Base-by-base conservation (phyloP, 2,113 vertebrate genomes). In the Lophotis ruficrista region DNA sequence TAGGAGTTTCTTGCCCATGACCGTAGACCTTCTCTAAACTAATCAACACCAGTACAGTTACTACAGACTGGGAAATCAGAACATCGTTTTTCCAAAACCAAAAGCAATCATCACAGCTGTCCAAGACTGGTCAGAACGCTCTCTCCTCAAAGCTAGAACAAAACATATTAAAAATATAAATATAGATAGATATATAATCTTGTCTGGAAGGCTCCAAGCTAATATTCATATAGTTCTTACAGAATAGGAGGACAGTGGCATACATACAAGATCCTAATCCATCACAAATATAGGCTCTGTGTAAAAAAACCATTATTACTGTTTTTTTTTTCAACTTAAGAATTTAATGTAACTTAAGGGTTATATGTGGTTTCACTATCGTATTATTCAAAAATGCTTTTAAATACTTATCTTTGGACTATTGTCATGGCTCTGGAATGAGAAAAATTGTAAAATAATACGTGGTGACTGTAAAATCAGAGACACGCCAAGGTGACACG, bases 301-400 rank as follows among this genome's bases (percentile, higher is more conserved):
- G 45, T 54, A 84, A 87, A 75, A 93, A 72, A 37, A 0, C 5
- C 5, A 5, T 11, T 2, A 19, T 91, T 71, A 35, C 23, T 33
- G 16, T n/a, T 15, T 11, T 80, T 47, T 81, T 37, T 54, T 92
- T 65, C 71, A 94, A 64, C 16, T 83, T 58, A 43, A 77, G 58
- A 17, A 27, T 73, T 88, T 53, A 85, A 76, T 20, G 27, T 64
- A 89, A 50, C 15, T 87, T 73, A 31, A 61, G 51, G 65, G 45
- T 93, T 91, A 69, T 24, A 21, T 78, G 76, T 78, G 21, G 20
- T 31, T 95, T 81, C 72, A 50, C 38, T 85, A 64, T 12, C 19
- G 27, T 78, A 87, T 66, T 90, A 61, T 86, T 79, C 66, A 71
- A 73, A 94, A 94, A 89, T 92, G 22, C 17, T 89, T 97, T 70